Percentiles rank a stretch among this genome's conserved stretches.
Conservation (phyloP, 2,888 invertebrate species). For the Bimastos eiseni region DNA sequence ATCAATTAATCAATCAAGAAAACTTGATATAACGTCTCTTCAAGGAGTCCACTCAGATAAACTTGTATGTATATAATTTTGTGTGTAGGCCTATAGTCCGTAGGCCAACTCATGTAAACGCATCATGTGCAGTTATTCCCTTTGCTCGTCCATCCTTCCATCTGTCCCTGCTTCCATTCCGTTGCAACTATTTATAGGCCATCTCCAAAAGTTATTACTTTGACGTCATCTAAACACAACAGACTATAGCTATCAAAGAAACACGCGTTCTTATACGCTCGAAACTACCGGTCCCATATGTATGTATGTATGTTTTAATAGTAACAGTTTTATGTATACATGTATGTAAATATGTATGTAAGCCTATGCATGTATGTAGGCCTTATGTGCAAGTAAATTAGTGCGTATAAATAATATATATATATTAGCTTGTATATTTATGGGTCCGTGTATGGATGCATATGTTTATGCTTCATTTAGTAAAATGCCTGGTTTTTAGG, state of each 20-base stretch:
- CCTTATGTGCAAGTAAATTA: no score
- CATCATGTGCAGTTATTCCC: no score
- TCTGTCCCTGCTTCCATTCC: not conserved
- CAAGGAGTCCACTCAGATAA: no score
- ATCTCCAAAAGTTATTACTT: not conserved
- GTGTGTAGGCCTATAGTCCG: no score
- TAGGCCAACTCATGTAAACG: no score
- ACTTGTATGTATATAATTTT: no score
- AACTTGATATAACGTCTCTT: no score
- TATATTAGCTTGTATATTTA: not conserved
- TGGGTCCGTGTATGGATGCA: not conserved
- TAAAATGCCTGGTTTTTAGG: no score
- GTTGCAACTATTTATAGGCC: not conserved
- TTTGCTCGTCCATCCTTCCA: no score
- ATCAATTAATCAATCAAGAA: no score
- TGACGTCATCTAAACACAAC: not conserved
- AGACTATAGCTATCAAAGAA: not conserved
- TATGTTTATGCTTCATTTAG: not conserved
- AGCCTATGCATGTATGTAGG: not conserved
- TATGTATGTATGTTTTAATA: not conserved
- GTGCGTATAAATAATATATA: not conserved
- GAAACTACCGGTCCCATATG: not conserved
- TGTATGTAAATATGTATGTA: no score
- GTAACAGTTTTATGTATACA: no score
- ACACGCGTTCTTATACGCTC: not conserved